Percentiles rank a stretch among this genome's conserved stretches.
These are phyloP conservation scores for Triplophysa tibetana DNA, from an alignment of 2,113 vertebrate species.

Conservation along the genomic window DNA sequence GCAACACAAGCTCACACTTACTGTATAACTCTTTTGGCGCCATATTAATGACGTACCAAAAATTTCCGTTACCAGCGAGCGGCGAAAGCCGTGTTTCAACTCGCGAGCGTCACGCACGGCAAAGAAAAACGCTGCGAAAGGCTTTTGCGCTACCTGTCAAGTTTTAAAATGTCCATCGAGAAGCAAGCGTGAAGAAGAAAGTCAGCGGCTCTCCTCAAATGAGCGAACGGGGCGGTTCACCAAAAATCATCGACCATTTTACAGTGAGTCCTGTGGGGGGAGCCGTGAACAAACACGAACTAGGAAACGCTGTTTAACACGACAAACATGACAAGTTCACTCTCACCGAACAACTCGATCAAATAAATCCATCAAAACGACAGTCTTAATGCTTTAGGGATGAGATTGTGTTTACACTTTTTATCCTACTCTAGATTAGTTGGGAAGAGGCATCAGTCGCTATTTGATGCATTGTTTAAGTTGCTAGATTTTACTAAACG, in stretches of 20 bases:
- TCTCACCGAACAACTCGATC: neutral
- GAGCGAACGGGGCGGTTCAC: slow-evolving; percentile 57
- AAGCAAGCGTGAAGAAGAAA: slow-evolving; percentile 56
- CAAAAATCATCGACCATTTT: slow-evolving; percentile 51
- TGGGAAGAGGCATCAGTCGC: neutral
- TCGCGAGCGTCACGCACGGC: neutral
- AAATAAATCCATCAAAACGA: neutral
- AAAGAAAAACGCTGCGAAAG: neutral
- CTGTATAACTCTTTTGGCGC: slow-evolving; percentile 89
- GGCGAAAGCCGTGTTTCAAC: slow-evolving; percentile 55
- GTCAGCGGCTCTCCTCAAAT: slow-evolving; percentile 49
- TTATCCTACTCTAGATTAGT: too few species aligned
- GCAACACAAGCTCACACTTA: slow-evolving; percentile 78
- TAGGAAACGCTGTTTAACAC: slow-evolving; percentile 25
- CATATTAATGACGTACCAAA: slow-evolving; percentile 99
- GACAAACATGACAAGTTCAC: slow-evolving; percentile 2
- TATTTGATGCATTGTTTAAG: neutral
- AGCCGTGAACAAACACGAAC: slow-evolving; percentile 27
- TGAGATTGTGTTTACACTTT: too few species aligned
- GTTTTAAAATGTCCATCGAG: slow-evolving; percentile 47
- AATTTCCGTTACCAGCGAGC: slow-evolving; percentile 85
- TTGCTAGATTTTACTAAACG: too few species aligned
- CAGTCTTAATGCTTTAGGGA: neutral
- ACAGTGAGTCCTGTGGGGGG: slow-evolving; percentile 42
- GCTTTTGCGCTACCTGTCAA: slow-evolving; percentile 60